Base-by-base conservation (phyloP, 1,140 invertebrate species). In the Agrilus planipennis region DNA sequence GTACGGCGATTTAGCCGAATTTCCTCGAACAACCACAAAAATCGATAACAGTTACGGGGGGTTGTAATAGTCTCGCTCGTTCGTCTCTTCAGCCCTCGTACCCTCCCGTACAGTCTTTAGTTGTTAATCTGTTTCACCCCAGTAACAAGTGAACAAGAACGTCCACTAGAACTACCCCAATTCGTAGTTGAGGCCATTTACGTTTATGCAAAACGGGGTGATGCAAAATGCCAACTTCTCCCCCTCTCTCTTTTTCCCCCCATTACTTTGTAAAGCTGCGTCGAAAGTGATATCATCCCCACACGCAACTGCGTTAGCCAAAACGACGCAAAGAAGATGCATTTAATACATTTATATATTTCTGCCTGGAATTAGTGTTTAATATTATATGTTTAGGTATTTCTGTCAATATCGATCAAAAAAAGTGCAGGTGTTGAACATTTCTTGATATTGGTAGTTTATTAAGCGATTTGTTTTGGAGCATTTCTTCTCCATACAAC, bases 81-180 rank as follows among this genome's bases (percentile, higher is more conserved):
- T 19, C 11, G 19, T 22, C 34, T n/a, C n/a, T n/a, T n/a, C n/a
- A n/a, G n/a, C n/a, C n/a, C n/a, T n/a, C n/a, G n/a, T n/a, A n/a
- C n/a, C n/a, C n/a, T n/a, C n/a, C n/a, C n/a, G n/a, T 36, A 21
- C 34, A 16, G 34, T 36, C 19, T 42, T 42, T 35, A 42, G 31
- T 42, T 35, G 40, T 32, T 42, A 42, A 42, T 42, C 40, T 42
- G 40, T 35, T 42, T 42, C 40, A 42, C 40, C 40, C 40, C 35
- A 28, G 29, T 34, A 27, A 35, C 31, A 42, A 22, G 20, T 35
- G 31, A 35, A 35, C 31, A 23, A 35, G n/a, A n/a, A n/a, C n/a
- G n/a, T 42, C 29, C 16, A 31, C 34, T 21, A 22, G 28, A 23
- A 34, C 34, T 32, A 36, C 40, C 40, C 40, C 34, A 19, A 27